Base-by-base conservation (phyloP, 2,888 invertebrate genomes). In the Platynereis dumerilii region DNA sequence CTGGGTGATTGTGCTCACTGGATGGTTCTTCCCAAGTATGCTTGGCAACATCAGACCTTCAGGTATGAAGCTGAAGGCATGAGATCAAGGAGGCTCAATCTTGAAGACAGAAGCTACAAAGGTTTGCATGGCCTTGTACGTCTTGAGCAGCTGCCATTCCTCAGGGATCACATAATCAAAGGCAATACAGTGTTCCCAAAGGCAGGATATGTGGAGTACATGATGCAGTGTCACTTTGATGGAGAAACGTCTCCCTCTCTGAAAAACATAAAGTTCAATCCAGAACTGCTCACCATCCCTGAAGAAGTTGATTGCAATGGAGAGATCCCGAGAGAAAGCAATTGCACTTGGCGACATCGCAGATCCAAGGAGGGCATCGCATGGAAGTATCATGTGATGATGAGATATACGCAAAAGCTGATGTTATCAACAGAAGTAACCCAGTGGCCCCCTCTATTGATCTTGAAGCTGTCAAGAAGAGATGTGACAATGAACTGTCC, bases 21-120 rank as follows among this genome's bases (percentile, higher is more conserved):
- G 58, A 39, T 58, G 28, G 48, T 39, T 10, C 57, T 66, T 7
- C 64, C 69, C n/a, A 48, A 28, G 20, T 67, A 65, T 58, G 60
- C 67, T 17, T 67, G 62, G 58, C 64, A 67, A 42, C 64, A 64
- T 42, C 22, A 20, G n/a, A 52, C 64, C 58, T 59, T 64, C 58
- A 52, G 59, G 54, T 58, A 57, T 27, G 64, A 64, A 53, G 58
- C 64, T 2, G 64, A 64, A 34, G 29, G n/a, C 15, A 28, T 45
- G 39, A 27, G 59, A 52, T 55, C 15, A 28, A 45, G 58, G 12
- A 58, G 64, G n/a, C 44, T 64, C 7, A 42, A 58, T 24, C 20
- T 64, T 12, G 52, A 52, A 42, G 64, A 64, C 59, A 22, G 52
- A 28, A 45, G 42, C 39, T 29, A 55, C 53, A 64, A 53, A 26